Evolutionary conservation across 2,113 vertebrate genomes (phyloP).

Genomic region (Phyllopteryx taeniolatus): DNA sequence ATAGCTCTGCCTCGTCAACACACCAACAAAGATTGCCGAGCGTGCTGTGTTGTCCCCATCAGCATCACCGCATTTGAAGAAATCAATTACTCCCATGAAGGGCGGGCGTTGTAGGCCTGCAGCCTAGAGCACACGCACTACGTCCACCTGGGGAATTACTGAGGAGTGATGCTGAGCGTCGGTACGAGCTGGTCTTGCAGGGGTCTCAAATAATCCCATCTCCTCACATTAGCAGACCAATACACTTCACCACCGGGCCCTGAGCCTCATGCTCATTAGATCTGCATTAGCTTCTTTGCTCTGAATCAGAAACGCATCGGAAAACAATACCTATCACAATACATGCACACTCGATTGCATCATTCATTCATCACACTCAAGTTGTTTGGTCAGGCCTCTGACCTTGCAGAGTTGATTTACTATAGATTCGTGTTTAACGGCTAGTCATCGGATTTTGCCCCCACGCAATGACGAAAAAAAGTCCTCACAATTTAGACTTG

Average conservation of each 20-base stretch:
- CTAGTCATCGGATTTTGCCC: background rate
- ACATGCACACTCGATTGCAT: background rate
- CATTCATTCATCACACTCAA: slow-evolving; percentile 22
- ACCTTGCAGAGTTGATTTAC: background rate
- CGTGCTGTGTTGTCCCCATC: slow-evolving; percentile 19
- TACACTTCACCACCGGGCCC: slow-evolving; percentile 54
- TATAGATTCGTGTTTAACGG: background rate
- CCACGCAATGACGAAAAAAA: background rate
- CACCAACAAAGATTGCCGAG: slow-evolving; percentile 23
- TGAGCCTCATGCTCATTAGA: slow-evolving; percentile 58
- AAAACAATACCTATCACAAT: slow-evolving; percentile 54
- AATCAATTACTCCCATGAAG: slow-evolving; percentile 58
- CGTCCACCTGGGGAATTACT: slow-evolving; percentile 37
- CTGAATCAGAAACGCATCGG: slow-evolving; percentile 37
- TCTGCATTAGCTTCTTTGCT: slow-evolving; percentile 56
- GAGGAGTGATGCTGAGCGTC: slow-evolving; percentile 31
- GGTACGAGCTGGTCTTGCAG: slow-evolving; percentile 39
- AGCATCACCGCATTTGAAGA: slow-evolving; percentile 31
- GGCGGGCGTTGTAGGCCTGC: slow-evolving; percentile 38
- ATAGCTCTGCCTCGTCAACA: slow-evolving; percentile 23
- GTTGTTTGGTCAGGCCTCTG: background rate
- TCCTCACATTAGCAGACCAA: slow-evolving; percentile 51
- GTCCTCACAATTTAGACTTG: background rate
- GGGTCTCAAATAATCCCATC: slow-evolving; percentile 47
- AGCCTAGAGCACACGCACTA: slow-evolving; percentile 35